Conservation (phyloP, 2,888 invertebrate species). For the Ganaspis brasiliensis region DNA sequence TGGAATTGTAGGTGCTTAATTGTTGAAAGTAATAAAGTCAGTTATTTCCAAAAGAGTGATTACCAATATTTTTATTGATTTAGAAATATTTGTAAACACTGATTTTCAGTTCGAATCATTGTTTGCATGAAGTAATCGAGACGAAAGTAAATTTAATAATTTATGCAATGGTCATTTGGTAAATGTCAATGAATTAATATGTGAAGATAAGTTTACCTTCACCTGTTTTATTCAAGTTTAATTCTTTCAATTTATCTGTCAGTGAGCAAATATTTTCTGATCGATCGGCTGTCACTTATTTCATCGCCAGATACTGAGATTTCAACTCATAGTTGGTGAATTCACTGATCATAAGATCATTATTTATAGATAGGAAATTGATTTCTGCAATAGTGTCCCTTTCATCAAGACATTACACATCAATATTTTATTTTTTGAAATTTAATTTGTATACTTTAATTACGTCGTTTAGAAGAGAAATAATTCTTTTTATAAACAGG, state of each 20-base stretch:
- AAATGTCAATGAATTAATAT: slow-evolving; percentile 14
- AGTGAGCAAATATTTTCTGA: slow-evolving; percentile 35
- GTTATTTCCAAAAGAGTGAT: too few relatives aligned
- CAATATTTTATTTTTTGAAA: neutral
- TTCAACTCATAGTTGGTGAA: neutral
- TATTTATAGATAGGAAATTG: neutral
- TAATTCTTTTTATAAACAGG: too few relatives aligned
- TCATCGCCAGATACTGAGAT: slow-evolving; percentile 12
- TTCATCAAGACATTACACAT: neutral
- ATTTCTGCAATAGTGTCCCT: slow-evolving; percentile 10
- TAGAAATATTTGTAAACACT: too few relatives aligned
- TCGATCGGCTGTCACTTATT: slow-evolving; percentile 35
- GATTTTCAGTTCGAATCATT: slow-evolving; percentile 6
- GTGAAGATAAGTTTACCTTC: slow-evolving; percentile 24
- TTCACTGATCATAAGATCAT: slow-evolving; percentile 13
- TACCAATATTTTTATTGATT: too few relatives aligned
- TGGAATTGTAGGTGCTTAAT: too few relatives aligned
- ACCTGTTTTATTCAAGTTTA: slow-evolving; percentile 25
- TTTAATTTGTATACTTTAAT: neutral
- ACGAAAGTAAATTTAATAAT: slow-evolving; percentile 22
- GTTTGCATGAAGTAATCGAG: slow-evolving; percentile 9
- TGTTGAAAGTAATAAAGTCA: too few relatives aligned
- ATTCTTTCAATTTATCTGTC: slow-evolving; percentile 32
- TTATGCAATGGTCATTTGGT: slow-evolving; percentile 20
- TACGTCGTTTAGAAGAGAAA: too few relatives aligned